A percentile compares a stretch with the other conserved stretches of the same genome.
Evolutionary conservation across 1,140 invertebrate genomes (phyloP).

Genomic region (Neotoxoptera formosana): DNA sequence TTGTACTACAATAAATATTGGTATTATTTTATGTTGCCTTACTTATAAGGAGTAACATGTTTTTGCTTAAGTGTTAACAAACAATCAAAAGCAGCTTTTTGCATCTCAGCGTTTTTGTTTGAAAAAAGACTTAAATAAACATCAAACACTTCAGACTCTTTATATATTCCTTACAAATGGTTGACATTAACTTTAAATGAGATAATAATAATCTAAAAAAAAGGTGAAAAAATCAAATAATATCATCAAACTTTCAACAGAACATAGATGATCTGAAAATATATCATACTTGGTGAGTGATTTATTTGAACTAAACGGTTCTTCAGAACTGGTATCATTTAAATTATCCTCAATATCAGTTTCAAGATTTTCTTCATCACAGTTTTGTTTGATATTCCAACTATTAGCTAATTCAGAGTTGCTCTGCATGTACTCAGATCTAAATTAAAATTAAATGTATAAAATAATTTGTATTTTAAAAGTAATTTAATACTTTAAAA

Average conservation of each 20-base stretch:
- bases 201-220: constrained; percentile 72
- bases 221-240: constrained; percentile 41
- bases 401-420: constrained; percentile 54
- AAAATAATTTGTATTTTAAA: no score
- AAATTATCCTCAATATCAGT: constrained; percentile 45
- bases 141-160: constrained; percentile 76
- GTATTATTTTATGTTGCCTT: constrained; percentile 64
- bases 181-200: constrained; percentile 79
- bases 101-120: constrained; percentile 76
- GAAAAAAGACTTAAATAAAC: constrained; percentile 82
- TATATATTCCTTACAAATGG: constrained; percentile 78
- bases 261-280: not conserved
- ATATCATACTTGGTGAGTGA: constrained; percentile 53
- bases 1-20: not conserved
- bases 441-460: not conserved
- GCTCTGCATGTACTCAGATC: constrained; percentile 44
- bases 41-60: constrained; percentile 47
- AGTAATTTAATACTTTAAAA: not conserved
- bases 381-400: constrained; percentile 53
- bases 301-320: constrained; percentile 21
- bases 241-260: not conserved
- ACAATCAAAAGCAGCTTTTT: constrained; percentile 85
- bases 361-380: constrained; percentile 11
- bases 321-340: constrained; percentile 32
- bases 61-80: constrained; percentile 49